Base-by-base conservation (phyloP, 2,888 invertebrate genomes). In the Rhodophaea formosa region DNA sequence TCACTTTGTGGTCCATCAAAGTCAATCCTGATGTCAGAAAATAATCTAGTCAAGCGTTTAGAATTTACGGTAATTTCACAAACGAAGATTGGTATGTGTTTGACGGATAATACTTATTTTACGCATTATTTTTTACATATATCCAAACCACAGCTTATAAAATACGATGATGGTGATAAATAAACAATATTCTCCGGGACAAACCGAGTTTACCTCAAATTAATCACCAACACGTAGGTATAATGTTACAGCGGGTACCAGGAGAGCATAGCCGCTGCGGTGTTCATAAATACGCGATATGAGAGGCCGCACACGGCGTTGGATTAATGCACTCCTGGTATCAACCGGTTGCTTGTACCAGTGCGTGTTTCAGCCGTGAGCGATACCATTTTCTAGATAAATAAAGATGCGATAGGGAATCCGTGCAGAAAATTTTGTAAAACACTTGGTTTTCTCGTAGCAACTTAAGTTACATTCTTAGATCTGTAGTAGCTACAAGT, bases 231-330 rank as follows among this genome's bases (percentile, higher is more conserved):
- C 77, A 72, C 68, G 76, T 69, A 71, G 75, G 84, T 86, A 77
- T 87, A 79, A 77, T 78, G 83, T 86, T 86, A 84, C 84, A 69
- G 66, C 66, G 65, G 67, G 80, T 76, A 82, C 82, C 78, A 79
- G 80, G 84, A 75, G 74, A 74, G 76, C 86, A 85, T 80, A 80
- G 74, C 64, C 64, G 71, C 66, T 66, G 71, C 69, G 80, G 84
- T 83, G 85, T 83, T 83, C 87, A 88, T 89, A 88, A 88, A 88
- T 87, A 84, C 83, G 77, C 74, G 75, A 79, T 81, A 84, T 82
- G 84, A 79, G 72, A 70, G 88, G 81, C 89, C 89, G 83, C 89
- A 88, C 88, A 88, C 88, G 73, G 80, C 76, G 88, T 77, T 76
- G 79, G 84, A 85, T 86, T 84, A 84, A 85, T 85, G 81, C 75